Conservation (phyloP, 1,140 invertebrate species). For the Tetraneura akinire region DNA sequence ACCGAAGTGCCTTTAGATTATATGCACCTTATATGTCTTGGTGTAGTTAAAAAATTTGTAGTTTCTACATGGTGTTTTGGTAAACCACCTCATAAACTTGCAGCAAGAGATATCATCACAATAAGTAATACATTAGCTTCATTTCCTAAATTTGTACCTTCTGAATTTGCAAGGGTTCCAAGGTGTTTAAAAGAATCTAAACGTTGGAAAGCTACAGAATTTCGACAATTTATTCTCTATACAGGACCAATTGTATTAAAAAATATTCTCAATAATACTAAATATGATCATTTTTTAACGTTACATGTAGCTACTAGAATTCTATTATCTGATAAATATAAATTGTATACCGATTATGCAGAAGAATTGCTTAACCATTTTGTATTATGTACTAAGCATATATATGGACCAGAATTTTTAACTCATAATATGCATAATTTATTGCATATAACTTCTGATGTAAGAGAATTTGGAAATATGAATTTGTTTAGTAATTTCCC, state of each 20-base stretch:
- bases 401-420: background rate
- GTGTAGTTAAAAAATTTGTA: background rate
- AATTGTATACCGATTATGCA: background rate
- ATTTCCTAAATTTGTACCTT: background rate
- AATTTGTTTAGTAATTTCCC: slow-evolving; percentile 1
- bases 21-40: background rate
- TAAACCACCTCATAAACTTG: background rate
- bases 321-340: background rate
- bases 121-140: background rate
- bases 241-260: background rate
- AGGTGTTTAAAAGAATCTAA: background rate
- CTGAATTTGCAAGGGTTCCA: background rate
- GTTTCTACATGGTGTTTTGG: background rate
- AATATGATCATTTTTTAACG: background rate
- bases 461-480: slow-evolving; percentile 8
- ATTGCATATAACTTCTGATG: background rate
- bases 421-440: background rate
- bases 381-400: background rate
- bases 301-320: slow-evolving; percentile 10
- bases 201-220: background rate
- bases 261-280: background rate
- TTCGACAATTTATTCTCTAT: background rate
- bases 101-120: background rate
- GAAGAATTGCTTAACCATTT: background rate
- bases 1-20: background rate